Base-by-base conservation (phyloP, 1,140 invertebrate species). In the Aplysia californica region DNA sequence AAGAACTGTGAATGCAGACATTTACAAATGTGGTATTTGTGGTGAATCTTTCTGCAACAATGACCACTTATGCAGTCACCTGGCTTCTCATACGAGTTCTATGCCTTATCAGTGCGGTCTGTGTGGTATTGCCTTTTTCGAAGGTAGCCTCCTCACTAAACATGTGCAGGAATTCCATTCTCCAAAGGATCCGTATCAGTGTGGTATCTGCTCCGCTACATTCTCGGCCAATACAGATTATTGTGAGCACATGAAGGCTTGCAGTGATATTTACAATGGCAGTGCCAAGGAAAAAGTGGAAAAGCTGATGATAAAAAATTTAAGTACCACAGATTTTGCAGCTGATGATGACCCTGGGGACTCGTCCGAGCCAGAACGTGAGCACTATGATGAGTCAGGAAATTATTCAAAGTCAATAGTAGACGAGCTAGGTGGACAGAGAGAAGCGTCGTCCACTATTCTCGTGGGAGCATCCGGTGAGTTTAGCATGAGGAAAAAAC, bases 11-110 rank as follows among this genome's bases (percentile, higher is more conserved):
- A 50, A 50, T 10, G 44, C 44, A 15, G 10, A 50, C n/a, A 31
- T 36, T 35, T 72, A 61, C 70, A 72, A 41, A 72, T 72, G 70
- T 72, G 70, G 70, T 2, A 56, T 72, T 61, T 72, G 70, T 72
- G 55, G 61, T 26, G 23, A 38, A 5, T 38, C 23, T 23, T 5
- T 61, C 2, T 72, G 23, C 3, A 61, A 38, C 23, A 72, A 61
- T 61, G 56, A 72, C 3, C 0, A 35, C 3, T 35, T 72, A 15
- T 2, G 36, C n/a, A 26, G 21, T 29, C 70, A 72, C 36, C 55
- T 72, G 18, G 61, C 23, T 39, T 38, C 55, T 18, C 70, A 72
- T 41, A 72, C 55, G 41, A 41, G 29, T 21, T 26, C 26, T 2
- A n/a, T 72, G 35, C 56, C 70, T 1, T 72, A 72, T 58, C 10